phyloP scores from a whole-genome alignment of 2,113 vertebrate species.

The Catharus fuscescens region DNA sequence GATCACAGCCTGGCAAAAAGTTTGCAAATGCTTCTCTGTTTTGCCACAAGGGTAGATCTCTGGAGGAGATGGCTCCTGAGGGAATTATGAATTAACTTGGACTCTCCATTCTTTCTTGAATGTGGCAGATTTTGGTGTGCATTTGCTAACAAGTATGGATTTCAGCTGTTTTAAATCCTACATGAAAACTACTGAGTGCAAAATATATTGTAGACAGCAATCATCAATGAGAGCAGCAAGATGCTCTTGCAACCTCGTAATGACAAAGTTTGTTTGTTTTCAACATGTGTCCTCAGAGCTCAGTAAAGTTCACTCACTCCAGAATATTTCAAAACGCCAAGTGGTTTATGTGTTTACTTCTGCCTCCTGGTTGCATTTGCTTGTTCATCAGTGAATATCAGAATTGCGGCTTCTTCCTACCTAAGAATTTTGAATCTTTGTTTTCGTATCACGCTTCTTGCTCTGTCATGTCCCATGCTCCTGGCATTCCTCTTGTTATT shows the following conservation, averaged over 20 bases:
- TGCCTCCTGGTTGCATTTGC: not conserved
- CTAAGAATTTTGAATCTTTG: not conserved
- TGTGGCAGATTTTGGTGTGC: not conserved
- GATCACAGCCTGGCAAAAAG: not conserved
- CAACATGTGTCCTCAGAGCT: not conserved
- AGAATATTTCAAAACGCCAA: not conserved
- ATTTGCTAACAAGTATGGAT: conserved; percentile 1
- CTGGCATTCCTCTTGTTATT: not conserved
- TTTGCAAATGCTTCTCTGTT: not conserved
- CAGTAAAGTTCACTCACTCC: not conserved
- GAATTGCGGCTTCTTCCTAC: not conserved
- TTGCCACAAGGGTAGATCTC: not conserved
- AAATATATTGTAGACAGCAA: not conserved
- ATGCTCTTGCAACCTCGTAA: not conserved
- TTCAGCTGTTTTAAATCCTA: conserved; percentile 17
- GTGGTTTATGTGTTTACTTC: not conserved
- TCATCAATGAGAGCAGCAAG: not conserved
- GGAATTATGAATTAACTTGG: not conserved
- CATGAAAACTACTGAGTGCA: not conserved
- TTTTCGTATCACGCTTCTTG: not conserved
- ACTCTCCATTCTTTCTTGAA: not conserved
- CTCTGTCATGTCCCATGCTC: not conserved
- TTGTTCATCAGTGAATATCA: not conserved
- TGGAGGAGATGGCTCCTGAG: not conserved
- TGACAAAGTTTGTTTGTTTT: conserved; percentile 21